phyloP scores from a whole-genome alignment of 2,113 vertebrate species.

The Bufo bufo region DNA sequence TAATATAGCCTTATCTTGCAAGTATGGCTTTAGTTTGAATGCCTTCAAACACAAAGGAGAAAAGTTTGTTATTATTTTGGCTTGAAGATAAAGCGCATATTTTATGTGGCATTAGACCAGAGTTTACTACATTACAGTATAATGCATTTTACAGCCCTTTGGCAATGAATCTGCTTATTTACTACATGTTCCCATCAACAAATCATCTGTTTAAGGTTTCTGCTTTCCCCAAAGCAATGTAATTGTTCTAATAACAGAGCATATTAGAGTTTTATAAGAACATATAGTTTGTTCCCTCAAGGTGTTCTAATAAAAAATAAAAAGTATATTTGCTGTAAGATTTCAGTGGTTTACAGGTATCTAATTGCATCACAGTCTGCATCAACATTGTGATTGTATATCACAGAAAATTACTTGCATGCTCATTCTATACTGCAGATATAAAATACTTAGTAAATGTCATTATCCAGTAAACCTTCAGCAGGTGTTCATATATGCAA shows the following conservation, averaged over 20 bases:
- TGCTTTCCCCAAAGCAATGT: constrained; percentile 48
- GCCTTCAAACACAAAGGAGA: neutral
- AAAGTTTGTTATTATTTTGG: constrained; percentile 30
- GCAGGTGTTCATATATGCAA: constrained; percentile 47
- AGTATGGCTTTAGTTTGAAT: neutral
- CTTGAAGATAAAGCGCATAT: constrained; percentile 36
- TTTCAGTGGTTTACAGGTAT: constrained; percentile 44
- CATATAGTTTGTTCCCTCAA: constrained; percentile 53
- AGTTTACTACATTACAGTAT: constrained; percentile 18
- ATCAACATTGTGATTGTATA: constrained; percentile 38
- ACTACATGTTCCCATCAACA: constrained; percentile 36
- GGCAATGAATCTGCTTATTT: constrained; percentile 45
- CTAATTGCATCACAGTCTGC: constrained; percentile 34
- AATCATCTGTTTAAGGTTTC: constrained; percentile 46
- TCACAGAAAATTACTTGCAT: constrained; percentile 39
- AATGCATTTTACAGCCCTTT: constrained; percentile 36
- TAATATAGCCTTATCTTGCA: neutral
- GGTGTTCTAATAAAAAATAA: constrained; percentile 40
- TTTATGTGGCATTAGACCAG: constrained; percentile 37
- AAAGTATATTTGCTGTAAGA: constrained; percentile 38
- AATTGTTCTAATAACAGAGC: constrained; percentile 54
- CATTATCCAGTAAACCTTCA: constrained; percentile 40
- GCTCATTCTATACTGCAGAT: constrained; percentile 25
- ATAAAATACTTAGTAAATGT: constrained; percentile 40
- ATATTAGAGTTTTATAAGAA: constrained; percentile 52